Evolutionary conservation across 1,140 invertebrate genomes (phyloP).

Genomic region (Drosophila repletoides): DNA sequence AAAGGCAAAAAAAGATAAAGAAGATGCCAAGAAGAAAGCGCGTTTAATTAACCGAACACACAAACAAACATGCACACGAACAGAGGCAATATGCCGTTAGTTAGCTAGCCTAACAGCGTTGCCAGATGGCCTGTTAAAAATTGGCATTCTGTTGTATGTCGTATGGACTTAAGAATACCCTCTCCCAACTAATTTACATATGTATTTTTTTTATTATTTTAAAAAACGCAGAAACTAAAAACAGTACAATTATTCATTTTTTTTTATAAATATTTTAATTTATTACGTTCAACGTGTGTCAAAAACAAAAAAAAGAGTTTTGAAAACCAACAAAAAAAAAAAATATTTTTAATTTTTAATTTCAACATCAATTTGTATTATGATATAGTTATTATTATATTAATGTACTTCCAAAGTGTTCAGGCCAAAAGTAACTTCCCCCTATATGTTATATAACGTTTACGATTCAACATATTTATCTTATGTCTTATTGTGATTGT

Average conservation of each 20-base stretch:
- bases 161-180: no score
- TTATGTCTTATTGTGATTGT: slow-evolving; percentile 42
- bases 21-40: slow-evolving; percentile 52
- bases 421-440: slow-evolving; percentile 68
- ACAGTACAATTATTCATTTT: slow-evolving; percentile 64
- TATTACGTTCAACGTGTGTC: slow-evolving; percentile 53
- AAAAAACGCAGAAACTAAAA: slow-evolving; percentile 66
- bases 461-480: slow-evolving; percentile 15
- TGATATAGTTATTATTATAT: slow-evolving; percentile 45
- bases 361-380: slow-evolving; percentile 54
- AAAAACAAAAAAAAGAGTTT: slow-evolving; percentile 22
- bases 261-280: slow-evolving; percentile 33
- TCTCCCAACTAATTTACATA: not conserved
- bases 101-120: not conserved
- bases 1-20: slow-evolving; percentile 13
- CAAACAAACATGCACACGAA: slow-evolving; percentile 9
- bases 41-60: slow-evolving; percentile 43
- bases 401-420: slow-evolving; percentile 72
- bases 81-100: slow-evolving; percentile 13
- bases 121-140: slow-evolving; percentile 9
- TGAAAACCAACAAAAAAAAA: slow-evolving; percentile 34
- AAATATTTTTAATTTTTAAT: slow-evolving; percentile 7
- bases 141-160: no score
- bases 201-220: slow-evolving; percentile 46
- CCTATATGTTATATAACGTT: slow-evolving; percentile 27